Conservation (phyloP, 2,113 vertebrate genomes). For the Herpetotheres cachinnans region DNA sequence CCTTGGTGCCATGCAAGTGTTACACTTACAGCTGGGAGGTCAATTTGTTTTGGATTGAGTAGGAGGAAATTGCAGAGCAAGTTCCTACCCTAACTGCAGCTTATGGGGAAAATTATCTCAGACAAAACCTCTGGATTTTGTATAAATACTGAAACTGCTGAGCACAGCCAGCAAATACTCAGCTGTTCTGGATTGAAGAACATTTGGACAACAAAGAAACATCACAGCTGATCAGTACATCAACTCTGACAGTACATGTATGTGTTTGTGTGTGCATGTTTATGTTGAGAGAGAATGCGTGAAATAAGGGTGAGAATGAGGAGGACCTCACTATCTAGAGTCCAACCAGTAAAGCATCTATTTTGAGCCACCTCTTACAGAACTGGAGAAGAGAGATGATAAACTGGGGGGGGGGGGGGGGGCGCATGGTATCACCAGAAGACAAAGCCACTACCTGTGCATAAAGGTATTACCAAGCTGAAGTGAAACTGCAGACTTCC, state of each 20-base stretch:
- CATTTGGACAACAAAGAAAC: not conserved
- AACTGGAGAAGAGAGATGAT: not conserved
- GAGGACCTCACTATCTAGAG: not conserved
- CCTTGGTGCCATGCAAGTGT: too few relatives aligned
- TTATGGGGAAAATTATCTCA: not conserved
- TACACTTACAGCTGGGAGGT: not conserved
- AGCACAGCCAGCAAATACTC: not conserved
- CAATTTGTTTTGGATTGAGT: not conserved
- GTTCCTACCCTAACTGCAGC: not conserved
- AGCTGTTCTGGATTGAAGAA: not conserved
- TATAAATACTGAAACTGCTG: not conserved
- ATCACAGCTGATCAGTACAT: not conserved
- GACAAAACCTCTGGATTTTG: not conserved
- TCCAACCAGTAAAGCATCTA: not conserved
- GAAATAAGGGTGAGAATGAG: not conserved
- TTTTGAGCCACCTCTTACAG: not conserved
- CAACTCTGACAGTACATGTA: not conserved
- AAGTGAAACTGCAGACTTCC: not conserved
- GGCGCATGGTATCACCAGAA: not conserved
- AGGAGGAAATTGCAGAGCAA: not conserved
- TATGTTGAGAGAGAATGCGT: not conserved
- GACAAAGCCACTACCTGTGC: not conserved
- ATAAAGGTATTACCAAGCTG: not conserved
- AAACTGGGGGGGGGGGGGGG: not conserved
- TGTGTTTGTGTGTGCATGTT: not conserved